phyloP scores from a whole-genome alignment of 2,113 vertebrate species.

The Serilophus lunatus region DNA sequence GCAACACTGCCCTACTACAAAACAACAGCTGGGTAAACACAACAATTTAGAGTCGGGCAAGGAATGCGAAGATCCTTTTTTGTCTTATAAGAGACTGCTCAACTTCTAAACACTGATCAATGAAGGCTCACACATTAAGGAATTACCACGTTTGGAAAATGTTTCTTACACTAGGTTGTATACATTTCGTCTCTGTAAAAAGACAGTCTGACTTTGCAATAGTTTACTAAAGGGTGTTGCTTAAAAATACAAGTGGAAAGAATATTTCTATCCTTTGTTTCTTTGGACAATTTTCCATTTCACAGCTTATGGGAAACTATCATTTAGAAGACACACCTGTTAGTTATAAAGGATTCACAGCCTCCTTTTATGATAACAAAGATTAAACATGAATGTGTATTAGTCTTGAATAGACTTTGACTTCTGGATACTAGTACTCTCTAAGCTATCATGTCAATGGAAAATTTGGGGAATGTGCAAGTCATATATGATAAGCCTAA shows the following conservation, averaged over 20 bases:
- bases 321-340: neutral
- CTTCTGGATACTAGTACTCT: neutral
- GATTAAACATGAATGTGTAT: neutral
- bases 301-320: neutral
- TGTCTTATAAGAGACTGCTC: neutral
- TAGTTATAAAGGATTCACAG: neutral
- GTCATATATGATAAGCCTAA: neutral
- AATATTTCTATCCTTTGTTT: neutral
- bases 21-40: neutral
- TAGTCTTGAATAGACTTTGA: neutral
- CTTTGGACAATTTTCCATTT: neutral
- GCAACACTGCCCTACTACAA: neutral
- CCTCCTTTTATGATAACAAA: neutral
- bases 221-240: neutral
- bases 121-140: neutral
- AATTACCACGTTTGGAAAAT: neutral
- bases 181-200: neutral
- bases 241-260: neutral
- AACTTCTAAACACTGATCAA: neutral
- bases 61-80: neutral
- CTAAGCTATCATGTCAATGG: neutral
- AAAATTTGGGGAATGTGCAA: neutral
- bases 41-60: neutral
- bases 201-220: neutral
- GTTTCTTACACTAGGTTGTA: neutral